phyloP scores from a whole-genome alignment of 2,797 vertebrate species.

The Falco columbarius region DNA sequence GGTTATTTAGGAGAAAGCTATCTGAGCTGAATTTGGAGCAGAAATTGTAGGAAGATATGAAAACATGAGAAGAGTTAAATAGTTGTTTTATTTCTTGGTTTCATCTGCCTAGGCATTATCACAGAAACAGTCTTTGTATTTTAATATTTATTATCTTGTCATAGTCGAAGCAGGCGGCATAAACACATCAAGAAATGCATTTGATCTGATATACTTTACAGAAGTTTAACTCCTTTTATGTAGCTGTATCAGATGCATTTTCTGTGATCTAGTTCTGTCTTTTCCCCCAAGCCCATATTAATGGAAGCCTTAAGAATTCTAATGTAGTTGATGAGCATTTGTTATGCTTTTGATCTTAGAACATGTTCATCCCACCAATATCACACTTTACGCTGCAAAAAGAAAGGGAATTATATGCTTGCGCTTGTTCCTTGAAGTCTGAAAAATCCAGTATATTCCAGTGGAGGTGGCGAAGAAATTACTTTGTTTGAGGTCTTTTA shows the following conservation, averaged over 20 bases:
- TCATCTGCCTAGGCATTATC: background rate
- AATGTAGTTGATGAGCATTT: background rate
- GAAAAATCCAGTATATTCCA: background rate
- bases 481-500: background rate
- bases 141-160: background rate
- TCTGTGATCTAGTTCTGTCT: background rate
- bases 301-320: background rate
- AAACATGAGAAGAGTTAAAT: background rate
- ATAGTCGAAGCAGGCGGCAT: background rate
- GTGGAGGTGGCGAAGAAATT: background rate
- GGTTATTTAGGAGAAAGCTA: background rate
- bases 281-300: background rate
- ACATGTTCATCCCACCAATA: background rate
- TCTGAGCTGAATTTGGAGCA: background rate
- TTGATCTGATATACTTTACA: background rate
- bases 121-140: background rate
- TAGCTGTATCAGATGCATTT: background rate
- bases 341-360: background rate
- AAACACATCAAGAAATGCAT: background rate
- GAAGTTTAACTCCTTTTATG: background rate
- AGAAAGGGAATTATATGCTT: background rate
- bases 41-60: background rate
- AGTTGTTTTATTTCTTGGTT: background rate
- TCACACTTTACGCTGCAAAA: background rate
- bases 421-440: background rate